Percentiles rank a stretch among this genome's conserved stretches.
Conservation (phyloP, 2,113 vertebrate species). For the Carollia perspicillata region DNA sequence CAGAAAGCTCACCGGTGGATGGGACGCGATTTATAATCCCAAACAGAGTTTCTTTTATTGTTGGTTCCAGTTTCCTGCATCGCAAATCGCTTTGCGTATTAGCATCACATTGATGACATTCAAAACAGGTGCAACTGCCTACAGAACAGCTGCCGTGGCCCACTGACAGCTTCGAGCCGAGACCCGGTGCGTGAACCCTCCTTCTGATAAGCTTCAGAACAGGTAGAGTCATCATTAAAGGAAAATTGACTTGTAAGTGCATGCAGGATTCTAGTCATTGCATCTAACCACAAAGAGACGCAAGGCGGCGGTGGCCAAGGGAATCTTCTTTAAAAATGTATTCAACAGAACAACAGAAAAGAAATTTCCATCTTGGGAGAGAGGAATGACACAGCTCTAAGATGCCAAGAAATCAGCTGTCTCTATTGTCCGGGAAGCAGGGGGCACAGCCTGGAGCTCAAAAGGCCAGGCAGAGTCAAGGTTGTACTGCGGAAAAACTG, state of each 20-base stretch:
- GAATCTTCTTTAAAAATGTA: constrained; percentile 54
- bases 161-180: constrained; percentile 46
- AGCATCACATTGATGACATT: constrained; percentile 65
- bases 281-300: constrained; percentile 57
- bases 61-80: constrained; percentile 65
- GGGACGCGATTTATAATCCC: constrained; percentile 65
- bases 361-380: constrained; percentile 47
- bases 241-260: constrained; percentile 67
- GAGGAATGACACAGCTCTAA: background rate
- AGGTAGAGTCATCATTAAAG: constrained; percentile 70
- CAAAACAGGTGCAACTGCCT: constrained; percentile 72
- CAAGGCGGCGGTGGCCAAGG: background rate
- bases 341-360: constrained; percentile 63
- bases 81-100: constrained; percentile 70
- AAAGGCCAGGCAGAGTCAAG: background rate
- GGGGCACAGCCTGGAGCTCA: background rate
- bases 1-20: constrained; percentile 20
- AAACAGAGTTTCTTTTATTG: constrained; percentile 53
- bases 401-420: background rate
- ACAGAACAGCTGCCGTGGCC: constrained; percentile 51
- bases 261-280: constrained; percentile 17
- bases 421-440: background rate
- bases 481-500: background rate
- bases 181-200: constrained; percentile 35
- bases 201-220: constrained; percentile 68